Evolutionary conservation across 2,113 vertebrate genomes (phyloP), one percentile per base, ranked within the genome.

Genomic region (Clupea harengus): DNA sequence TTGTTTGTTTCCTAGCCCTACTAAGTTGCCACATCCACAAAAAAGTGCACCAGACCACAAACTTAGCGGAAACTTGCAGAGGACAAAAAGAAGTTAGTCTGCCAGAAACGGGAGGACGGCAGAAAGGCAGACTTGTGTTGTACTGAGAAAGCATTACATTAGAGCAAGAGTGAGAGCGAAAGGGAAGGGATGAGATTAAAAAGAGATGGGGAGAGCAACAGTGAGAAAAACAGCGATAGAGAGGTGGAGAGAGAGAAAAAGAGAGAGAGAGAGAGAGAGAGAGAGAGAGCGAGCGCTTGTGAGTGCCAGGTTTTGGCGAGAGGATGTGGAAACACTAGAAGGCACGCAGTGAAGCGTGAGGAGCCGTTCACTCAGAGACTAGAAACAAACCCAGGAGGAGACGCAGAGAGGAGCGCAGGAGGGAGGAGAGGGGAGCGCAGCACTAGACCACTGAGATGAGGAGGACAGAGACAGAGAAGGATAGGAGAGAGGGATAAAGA

Each of bases 111-210:
- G 17, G 72, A 39, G 72, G 13, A 75, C 32, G 25, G 39, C 28
- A 39, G 67, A 75, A 78, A 78, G 72, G 72, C 13, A 32, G 72
- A 78, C 72, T 39, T 78, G 13, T 78, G 28, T 44, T 78, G 72
- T 78, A 78, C 72, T 11, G 13, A 78, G 72, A 78, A 78, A 78
- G 72, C 72, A 78, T 78, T 78, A 11, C 39, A 78, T 78, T 39
- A 78, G 11, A 78, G 32, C 72, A 39, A 67, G 64, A 67, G 32
- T 44, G 72, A 39, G 4, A 28, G 83, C 49, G 82, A 50, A 20
- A 39, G 39, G 2, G 6, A 44, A 64, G 60, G 3, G 6, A 49
- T 17, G 81, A 47, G 60, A 50, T 20, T 57, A 57, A 6, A 57
- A 15, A 5, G 67, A 17, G 13, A 4, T 39, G 11, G 72, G 39